Evolutionary conservation across 2,888 invertebrate species (phyloP).

Genomic region (Parnassius orleans): DNA sequence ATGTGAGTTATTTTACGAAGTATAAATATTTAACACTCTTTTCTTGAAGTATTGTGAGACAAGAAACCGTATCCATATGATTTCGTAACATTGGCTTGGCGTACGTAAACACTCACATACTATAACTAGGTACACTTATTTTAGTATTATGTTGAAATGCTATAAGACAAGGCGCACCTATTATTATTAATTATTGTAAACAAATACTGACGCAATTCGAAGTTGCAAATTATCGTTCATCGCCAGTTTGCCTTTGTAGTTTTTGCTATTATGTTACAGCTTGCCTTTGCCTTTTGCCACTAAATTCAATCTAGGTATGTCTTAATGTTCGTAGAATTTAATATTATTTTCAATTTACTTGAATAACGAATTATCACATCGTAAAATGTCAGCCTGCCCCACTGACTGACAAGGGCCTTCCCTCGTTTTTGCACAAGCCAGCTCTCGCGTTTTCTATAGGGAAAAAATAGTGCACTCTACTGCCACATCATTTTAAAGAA

Average conservation of each 20-base stretch:
- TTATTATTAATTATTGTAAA: slow-evolving; percentile 17
- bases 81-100: slow-evolving; percentile 22
- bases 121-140: slow-evolving; percentile 22
- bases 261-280: not conserved
- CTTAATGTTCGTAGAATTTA: too few species aligned
- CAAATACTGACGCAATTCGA: slow-evolving; percentile 5
- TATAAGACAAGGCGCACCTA: slow-evolving; percentile 21
- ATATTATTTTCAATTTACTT: too few species aligned
- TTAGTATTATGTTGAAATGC: slow-evolving; percentile 17
- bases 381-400: too few species aligned
- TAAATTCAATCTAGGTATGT: too few species aligned
- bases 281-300: too few species aligned
- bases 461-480: too few species aligned
- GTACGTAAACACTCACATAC: slow-evolving; percentile 21
- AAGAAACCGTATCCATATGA: slow-evolving; percentile 16
- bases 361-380: too few species aligned
- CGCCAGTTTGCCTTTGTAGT: slow-evolving; percentile 5
- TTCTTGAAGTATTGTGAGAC: slow-evolving; percentile 15
- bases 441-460: too few species aligned
- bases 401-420: too few species aligned
- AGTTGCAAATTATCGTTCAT: slow-evolving; percentile 10
- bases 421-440: too few species aligned
- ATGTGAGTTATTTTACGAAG: slow-evolving; percentile 10
- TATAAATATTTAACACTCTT: slow-evolving; percentile 21
- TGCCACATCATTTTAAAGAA: too few species aligned